Conservation (phyloP, 2,113 vertebrate genomes). For the Aegithalos caudatus region DNA sequence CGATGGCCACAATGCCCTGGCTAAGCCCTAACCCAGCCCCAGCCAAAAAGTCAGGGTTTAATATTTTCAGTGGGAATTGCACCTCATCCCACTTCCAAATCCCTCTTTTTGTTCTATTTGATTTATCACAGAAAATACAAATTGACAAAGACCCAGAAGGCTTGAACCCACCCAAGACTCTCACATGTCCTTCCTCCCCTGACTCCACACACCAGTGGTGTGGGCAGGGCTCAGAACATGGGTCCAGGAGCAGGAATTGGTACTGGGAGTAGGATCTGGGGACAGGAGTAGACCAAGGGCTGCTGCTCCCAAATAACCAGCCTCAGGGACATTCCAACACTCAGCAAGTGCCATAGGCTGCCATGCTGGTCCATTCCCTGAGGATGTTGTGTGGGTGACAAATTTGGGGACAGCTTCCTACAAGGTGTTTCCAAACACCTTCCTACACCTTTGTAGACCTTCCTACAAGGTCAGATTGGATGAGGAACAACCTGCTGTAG, state of each 20-base stretch:
- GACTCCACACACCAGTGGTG: neutral
- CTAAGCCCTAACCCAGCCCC: neutral
- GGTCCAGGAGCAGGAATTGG: neutral
- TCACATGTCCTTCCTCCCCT: neutral
- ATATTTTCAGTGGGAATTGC: neutral
- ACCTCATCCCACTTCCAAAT: neutral
- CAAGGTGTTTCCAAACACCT: neutral
- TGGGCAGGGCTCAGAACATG: neutral
- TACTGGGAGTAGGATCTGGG: neutral
- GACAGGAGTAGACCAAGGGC: neutral
- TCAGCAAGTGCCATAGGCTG: neutral
- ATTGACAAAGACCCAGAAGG: neutral
- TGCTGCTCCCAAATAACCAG: neutral
- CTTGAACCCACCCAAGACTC: neutral
- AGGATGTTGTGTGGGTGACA: neutral
- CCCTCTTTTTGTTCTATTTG: neutral
- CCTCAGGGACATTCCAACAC: neutral
- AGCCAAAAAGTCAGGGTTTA: neutral
- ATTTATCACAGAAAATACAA: neutral
- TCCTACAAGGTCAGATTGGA: neutral
- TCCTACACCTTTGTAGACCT: neutral
- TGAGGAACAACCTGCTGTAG: neutral
- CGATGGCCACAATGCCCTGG: fast-evolving
- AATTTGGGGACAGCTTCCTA: neutral
- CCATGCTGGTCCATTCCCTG: fast-evolving